Evolutionary conservation across 2,113 vertebrate species (phyloP).

Genomic region (Sula dactylatra): DNA sequence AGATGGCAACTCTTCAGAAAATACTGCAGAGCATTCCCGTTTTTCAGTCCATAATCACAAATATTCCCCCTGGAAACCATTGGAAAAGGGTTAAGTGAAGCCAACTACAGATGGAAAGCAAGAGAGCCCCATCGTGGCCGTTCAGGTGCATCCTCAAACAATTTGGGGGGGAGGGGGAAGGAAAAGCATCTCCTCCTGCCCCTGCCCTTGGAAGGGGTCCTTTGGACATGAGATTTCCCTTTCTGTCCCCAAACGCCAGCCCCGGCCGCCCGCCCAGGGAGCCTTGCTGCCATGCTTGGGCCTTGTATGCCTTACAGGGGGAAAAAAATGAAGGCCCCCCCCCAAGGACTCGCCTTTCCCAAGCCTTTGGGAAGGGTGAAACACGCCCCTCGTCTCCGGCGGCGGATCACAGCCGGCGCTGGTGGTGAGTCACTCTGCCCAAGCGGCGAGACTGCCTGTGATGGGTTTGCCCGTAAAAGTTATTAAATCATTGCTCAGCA

Average conservation of each 20-base stretch:
- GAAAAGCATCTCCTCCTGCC: neutral
- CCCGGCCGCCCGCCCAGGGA: accelerated
- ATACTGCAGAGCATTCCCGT: neutral
- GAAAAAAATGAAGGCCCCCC: neutral
- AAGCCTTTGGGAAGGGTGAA: neutral
- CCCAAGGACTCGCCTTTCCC: neutral
- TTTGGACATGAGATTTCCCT: neutral
- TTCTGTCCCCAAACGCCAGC: neutral
- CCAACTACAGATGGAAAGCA: neutral
- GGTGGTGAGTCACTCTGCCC: constrained; percentile 20
- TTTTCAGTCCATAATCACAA: neutral
- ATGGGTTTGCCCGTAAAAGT: constrained; percentile 8
- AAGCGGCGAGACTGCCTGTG: constrained; percentile 12
- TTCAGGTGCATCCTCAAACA: neutral
- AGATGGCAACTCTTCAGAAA: neutral
- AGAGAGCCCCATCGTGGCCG: neutral
- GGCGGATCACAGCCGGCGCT: neutral
- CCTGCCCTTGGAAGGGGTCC: too few relatives aligned
- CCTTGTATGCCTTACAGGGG: neutral
- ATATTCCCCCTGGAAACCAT: neutral
- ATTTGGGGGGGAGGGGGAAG: accelerated
- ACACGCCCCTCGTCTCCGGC: neutral
- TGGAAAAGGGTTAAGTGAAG: neutral
- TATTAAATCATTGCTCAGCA: constrained; percentile 59
- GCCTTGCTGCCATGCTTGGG: neutral